Evolutionary conservation across 1,140 invertebrate genomes (phyloP).

Genomic region (Oreohelix idahoensis): DNA sequence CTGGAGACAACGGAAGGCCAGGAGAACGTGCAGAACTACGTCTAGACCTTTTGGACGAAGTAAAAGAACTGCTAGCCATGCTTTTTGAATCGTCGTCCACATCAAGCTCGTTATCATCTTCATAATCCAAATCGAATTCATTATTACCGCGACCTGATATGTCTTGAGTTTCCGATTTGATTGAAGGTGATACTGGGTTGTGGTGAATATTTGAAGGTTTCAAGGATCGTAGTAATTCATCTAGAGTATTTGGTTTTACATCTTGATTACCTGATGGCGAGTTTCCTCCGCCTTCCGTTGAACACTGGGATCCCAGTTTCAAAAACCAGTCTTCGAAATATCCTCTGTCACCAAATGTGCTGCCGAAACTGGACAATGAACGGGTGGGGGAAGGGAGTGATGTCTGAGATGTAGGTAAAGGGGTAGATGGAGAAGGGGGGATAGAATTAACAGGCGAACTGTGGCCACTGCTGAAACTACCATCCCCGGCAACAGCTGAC

Average conservation of each 20-base stretch:
- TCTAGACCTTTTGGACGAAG: neutral
- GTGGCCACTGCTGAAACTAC: conserved; percentile 4
- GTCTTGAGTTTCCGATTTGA: conserved; percentile 36
- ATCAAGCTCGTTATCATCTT: conserved; percentile 38
- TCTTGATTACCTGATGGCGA: conserved; percentile 9
- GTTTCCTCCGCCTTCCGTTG: neutral
- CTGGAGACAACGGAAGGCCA: conserved; percentile 26
- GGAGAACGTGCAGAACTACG: conserved; percentile 12
- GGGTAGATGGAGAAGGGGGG: conserved; percentile 32
- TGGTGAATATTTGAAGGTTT: conserved; percentile 23
- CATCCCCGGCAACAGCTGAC: conserved; percentile 30
- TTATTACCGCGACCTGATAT: conserved; percentile 8
- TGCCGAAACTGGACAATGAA: conserved; percentile 39
- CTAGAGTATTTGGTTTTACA: conserved; percentile 6
- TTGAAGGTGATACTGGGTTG: conserved; percentile 23
- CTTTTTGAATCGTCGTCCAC: conserved; percentile 28
- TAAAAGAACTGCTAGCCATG: conserved; percentile 9
- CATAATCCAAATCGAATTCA: conserved; percentile 36
- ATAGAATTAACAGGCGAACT: conserved; percentile 23
- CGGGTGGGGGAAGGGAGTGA: conserved; percentile 32
- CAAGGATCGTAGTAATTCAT: conserved; percentile 22
- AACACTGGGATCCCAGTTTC: conserved; percentile 37
- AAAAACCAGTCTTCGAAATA: conserved; percentile 44
- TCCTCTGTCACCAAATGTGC: conserved; percentile 36
- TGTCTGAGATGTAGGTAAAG: conserved; percentile 25